phyloP scores from a whole-genome alignment of 2,888 invertebrate genomes.

The Anthophora plumipes region DNA sequence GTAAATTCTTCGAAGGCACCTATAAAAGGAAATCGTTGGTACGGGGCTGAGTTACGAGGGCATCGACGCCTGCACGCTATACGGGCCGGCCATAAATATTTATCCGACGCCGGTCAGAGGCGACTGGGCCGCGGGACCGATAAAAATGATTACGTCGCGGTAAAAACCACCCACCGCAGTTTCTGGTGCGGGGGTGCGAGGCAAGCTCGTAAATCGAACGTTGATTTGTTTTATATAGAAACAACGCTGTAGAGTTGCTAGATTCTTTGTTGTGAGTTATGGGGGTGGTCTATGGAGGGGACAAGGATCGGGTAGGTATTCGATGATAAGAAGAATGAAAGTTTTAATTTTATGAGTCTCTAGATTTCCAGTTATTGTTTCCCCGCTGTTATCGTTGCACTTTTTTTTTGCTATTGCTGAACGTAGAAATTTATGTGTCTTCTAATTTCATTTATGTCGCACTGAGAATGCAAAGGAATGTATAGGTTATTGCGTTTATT shows the following conservation, averaged over 20 bases:
- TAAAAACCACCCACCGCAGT: slow-evolving; percentile 39
- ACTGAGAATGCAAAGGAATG: too few species aligned
- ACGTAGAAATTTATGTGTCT: too few species aligned
- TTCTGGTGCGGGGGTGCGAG: slow-evolving; percentile 15
- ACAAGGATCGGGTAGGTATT: not conserved
- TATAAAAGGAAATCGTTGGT: slow-evolving; percentile 52
- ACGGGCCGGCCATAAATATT: slow-evolving; percentile 65
- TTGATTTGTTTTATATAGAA: slow-evolving; percentile 58
- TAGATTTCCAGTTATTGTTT: slow-evolving; percentile 31
- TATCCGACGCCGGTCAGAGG: slow-evolving; percentile 54
- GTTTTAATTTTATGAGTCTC: slow-evolving; percentile 38
- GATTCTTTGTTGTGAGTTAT: slow-evolving; percentile 27
- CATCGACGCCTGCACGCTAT: slow-evolving; percentile 39
- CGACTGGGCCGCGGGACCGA: slow-evolving; percentile 44
- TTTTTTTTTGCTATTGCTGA: not conserved
- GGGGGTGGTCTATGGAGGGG: not conserved
- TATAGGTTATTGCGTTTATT: too few species aligned
- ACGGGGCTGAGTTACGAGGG: slow-evolving; percentile 61
- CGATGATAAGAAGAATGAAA: slow-evolving; percentile 20
- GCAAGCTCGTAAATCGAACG: slow-evolving; percentile 50
- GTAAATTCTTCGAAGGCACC: slow-evolving; percentile 47
- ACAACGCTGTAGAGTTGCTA: slow-evolving; percentile 22
- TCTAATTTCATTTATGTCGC: too few species aligned
- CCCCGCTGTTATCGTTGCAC: not conserved
- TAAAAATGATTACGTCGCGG: slow-evolving; percentile 66